These are phyloP conservation scores for Plagodis dolabraria DNA, from an alignment of 2,888 invertebrate species.

Conservation along the genomic window DNA sequence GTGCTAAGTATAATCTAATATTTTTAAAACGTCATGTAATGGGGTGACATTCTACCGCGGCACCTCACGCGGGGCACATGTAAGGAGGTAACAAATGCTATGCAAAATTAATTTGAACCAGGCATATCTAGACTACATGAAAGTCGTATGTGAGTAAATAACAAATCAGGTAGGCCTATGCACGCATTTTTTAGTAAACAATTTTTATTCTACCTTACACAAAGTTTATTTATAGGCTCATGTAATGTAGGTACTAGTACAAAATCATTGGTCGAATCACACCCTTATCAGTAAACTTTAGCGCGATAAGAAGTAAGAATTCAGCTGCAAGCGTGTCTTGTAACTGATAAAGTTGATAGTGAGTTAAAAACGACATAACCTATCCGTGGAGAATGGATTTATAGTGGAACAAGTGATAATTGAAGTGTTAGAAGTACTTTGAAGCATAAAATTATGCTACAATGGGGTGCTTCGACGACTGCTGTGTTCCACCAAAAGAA, in stretches of 20 bases:
- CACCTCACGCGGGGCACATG: too few species aligned
- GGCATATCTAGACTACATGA: too few species aligned
- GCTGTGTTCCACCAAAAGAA: constrained; percentile 66
- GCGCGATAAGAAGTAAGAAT: constrained; percentile 31
- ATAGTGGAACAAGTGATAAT: constrained; percentile 9
- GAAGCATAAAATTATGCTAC: constrained; percentile 22
- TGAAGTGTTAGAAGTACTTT: constrained; percentile 1
- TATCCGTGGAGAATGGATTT: constrained; percentile 7
- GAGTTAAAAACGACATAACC: constrained; percentile 27
- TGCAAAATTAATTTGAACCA: too few species aligned
- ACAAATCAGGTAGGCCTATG: too few species aligned
- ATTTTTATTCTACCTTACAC: background rate
- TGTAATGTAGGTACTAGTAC: background rate
- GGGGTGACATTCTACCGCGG: too few species aligned
- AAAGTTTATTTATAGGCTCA: constrained; percentile 8
- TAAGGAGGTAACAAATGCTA: too few species aligned
- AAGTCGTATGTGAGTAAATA: too few species aligned
- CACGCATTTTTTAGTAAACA: background rate
- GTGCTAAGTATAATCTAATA: too few species aligned
- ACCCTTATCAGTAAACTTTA: constrained; percentile 30
- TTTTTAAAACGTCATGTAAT: too few species aligned
- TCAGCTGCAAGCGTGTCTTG: constrained; percentile 9
- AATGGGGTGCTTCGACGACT: constrained; percentile 71
- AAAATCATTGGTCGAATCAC: constrained; percentile 26
- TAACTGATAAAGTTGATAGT: constrained; percentile 16